A percentile compares a stretch with the other conserved stretches of the same genome.
Conservation (phyloP, 2,888 invertebrate species). For the Epirrhoe alternata region DNA sequence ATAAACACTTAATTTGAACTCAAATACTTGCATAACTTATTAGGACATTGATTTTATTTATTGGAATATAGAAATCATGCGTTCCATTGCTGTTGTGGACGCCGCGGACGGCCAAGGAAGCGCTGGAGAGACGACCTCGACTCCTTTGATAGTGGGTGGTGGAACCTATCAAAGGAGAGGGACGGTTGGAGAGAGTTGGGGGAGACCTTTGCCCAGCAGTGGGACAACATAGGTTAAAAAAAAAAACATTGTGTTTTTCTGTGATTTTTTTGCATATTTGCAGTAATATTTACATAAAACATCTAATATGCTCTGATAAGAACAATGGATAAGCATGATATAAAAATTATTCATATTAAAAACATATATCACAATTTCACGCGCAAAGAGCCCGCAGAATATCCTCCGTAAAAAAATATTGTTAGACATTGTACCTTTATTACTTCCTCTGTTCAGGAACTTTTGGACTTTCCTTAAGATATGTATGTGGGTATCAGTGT, state of each 20-base stretch:
- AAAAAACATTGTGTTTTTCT: neutral
- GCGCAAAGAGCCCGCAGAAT: conserved; percentile 35
- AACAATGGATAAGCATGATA: conserved; percentile 22
- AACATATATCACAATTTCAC: conserved; percentile 39
- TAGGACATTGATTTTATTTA: neutral
- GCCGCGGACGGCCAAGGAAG: too few relatives aligned
- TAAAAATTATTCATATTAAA: conserved; percentile 42
- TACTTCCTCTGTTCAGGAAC: conserved; percentile 44
- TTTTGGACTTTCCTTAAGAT: conserved; percentile 43
- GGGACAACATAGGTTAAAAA: too few relatives aligned
- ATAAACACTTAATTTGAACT: conserved; percentile 34
- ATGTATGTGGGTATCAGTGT: conserved; percentile 32
- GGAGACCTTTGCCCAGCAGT: too few relatives aligned
- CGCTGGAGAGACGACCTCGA: too few relatives aligned
- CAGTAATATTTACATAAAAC: conserved; percentile 11
- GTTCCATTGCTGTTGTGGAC: too few relatives aligned
- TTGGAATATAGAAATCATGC: too few relatives aligned
- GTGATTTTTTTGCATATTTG: neutral
- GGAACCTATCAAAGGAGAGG: too few relatives aligned
- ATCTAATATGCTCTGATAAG: conserved; percentile 19
- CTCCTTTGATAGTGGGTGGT: too few relatives aligned
- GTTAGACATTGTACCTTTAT: conserved; percentile 47
- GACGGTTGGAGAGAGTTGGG: too few relatives aligned
- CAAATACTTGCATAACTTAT: conserved; percentile 32
- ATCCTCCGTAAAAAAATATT: conserved; percentile 46